Evolutionary conservation across 2,888 invertebrate species (phyloP).

Genomic region (Morpho deidamia): DNA sequence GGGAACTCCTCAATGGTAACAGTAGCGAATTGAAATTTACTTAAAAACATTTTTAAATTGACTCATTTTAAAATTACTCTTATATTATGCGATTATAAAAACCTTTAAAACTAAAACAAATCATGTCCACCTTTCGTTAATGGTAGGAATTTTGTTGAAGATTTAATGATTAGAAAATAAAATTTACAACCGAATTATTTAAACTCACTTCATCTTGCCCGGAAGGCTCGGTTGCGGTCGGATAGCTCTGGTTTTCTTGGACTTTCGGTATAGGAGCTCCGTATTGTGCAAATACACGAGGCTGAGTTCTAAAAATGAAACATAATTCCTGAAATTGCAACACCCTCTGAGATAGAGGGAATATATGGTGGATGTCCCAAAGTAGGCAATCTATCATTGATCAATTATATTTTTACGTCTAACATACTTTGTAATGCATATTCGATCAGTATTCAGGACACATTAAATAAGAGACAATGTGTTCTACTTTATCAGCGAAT

Average conservation of each 20-base stretch:
- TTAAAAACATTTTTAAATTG: too few relatives aligned
- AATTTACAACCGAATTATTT: not conserved
- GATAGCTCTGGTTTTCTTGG: slow-evolving; percentile 36
- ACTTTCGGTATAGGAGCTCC: slow-evolving; percentile 50
- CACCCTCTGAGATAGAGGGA: too few relatives aligned
- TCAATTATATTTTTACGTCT: not conserved
- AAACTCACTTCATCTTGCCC: slow-evolving; percentile 41
- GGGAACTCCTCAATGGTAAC: too few relatives aligned
- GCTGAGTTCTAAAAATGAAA: slow-evolving; percentile 49
- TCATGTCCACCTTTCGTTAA: too few relatives aligned
- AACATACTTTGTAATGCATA: slow-evolving; percentile 2
- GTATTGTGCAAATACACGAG: slow-evolving; percentile 50
- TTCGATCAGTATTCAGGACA: slow-evolving; percentile 6
- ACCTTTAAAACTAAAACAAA: not conserved
- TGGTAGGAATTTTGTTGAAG: too few relatives aligned
- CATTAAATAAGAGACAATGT: slow-evolving; percentile 5
- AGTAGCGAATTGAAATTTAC: too few relatives aligned
- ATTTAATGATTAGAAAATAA: too few relatives aligned
- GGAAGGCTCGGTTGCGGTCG: slow-evolving; percentile 43
- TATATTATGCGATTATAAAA: not conserved
- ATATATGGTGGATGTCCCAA: too few relatives aligned
- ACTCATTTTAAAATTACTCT: too few relatives aligned
- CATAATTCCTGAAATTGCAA: not conserved
- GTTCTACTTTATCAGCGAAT: slow-evolving; percentile 27
- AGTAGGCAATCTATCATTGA: too few relatives aligned